These are phyloP conservation scores for Lysandra bellargus DNA, from an alignment of 2,888 invertebrate species.

Conservation along the genomic window DNA sequence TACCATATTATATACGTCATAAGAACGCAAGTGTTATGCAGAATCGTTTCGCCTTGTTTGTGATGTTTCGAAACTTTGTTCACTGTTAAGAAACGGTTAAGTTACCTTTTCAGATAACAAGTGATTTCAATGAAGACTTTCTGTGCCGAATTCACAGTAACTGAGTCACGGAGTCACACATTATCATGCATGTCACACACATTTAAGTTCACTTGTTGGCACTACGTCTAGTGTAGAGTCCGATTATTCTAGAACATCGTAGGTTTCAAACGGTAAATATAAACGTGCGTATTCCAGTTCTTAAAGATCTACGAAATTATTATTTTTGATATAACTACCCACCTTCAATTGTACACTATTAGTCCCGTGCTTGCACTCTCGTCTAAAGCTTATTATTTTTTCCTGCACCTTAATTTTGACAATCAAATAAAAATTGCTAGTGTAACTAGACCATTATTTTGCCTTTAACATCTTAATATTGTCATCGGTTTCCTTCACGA, in stretches of 20 bases:
- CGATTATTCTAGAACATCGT: not conserved
- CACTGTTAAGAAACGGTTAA: constrained; percentile 22
- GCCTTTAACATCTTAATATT: not conserved
- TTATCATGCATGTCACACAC: constrained; percentile 4
- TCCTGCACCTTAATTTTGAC: not conserved
- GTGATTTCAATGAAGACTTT: constrained; percentile 22
- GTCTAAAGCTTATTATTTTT: constrained; percentile 2
- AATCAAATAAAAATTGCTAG: not conserved
- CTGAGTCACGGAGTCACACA: constrained; percentile 7
- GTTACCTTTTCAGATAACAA: constrained; percentile 19
- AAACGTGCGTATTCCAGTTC: not conserved
- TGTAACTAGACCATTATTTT: not conserved
- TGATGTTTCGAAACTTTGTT: constrained; percentile 22
- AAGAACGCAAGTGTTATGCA: not conserved
- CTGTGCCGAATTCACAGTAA: constrained; percentile 1
- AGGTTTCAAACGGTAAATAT: not conserved
- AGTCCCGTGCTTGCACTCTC: not conserved
- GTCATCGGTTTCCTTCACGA: not conserved
- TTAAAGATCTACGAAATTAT: not conserved
- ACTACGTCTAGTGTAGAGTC: not conserved
- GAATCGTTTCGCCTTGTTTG: constrained; percentile 5
- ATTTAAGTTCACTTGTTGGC: constrained; percentile 15
- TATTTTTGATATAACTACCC: not conserved
- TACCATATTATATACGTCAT: constrained; percentile 4
- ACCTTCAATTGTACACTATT: not conserved